Percentiles rank a stretch among this genome's conserved stretches.
phyloP scores from a whole-genome alignment of 2,113 vertebrate species.

The Anoplopoma fimbria region DNA sequence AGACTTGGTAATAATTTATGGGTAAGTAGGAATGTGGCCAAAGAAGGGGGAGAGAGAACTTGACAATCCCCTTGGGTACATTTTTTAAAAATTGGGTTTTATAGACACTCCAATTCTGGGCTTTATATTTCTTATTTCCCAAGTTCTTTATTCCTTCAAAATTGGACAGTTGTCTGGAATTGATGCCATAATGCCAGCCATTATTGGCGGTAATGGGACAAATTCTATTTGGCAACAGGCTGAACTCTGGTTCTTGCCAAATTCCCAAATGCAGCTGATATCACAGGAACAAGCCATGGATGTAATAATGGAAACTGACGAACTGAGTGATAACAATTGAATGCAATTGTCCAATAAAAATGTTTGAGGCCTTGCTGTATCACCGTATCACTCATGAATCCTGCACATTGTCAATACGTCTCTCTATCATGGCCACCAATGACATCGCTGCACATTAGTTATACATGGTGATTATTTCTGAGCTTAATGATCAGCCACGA shows the following conservation, averaged over 20 bases:
- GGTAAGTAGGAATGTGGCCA: neutral
- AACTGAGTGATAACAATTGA: neutral
- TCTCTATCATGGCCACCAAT: constrained; percentile 2
- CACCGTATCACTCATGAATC: too few relatives aligned
- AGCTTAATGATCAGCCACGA: constrained; percentile 39
- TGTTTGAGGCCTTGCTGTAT: neutral
- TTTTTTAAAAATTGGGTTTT: neutral
- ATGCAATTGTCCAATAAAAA: neutral
- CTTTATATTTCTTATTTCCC: neutral
- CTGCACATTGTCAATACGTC: too few relatives aligned
- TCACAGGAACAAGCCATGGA: neutral
- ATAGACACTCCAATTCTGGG: neutral
- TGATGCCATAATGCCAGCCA: neutral
- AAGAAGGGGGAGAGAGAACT: neutral
- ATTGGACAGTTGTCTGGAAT: neutral
- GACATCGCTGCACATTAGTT: constrained; percentile 19
- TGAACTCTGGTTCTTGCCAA: neutral
- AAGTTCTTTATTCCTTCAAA: neutral
- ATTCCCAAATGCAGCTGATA: neutral
- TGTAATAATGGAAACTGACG: neutral
- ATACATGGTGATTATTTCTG: constrained; percentile 24
- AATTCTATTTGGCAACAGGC: neutral
- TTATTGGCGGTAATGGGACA: constrained; percentile 1
- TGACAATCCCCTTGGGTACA: neutral
- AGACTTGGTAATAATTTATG: neutral